Evolutionary conservation across 2,797 vertebrate species (phyloP), one percentile per base, ranked within the genome.

Genomic region (Muscicapa striata): DNA sequence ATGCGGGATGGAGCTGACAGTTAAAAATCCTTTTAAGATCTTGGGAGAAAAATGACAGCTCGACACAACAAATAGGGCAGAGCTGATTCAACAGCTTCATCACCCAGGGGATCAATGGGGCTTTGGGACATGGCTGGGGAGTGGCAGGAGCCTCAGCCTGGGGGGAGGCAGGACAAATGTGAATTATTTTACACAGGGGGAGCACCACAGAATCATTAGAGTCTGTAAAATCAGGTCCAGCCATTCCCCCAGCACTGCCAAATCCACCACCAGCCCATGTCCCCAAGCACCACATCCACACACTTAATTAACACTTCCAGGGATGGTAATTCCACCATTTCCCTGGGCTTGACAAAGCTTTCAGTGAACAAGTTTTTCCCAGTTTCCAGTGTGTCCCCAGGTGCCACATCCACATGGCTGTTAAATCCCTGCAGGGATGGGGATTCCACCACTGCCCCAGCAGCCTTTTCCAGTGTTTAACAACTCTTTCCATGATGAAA

Each of bases 21-120:
- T 58, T 93, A 73, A 96, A 97, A 95, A 94, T 64, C 96, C 91
- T 96, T 96, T 97, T 78, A 91, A 95, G 90, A 90, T 89, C 87
- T 26, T 10, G 36, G 89, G 87, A 93, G 94, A 96, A 95, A 95
- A 97, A 95, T 77, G 94, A 95, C 96, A 93, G 81, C 74, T 92
- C 67, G 58, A 57, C 79, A 85, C 91, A 86, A 84, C 89, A 90
- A 96, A 96, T 49, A 77, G 5, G 5, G 90, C 89, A 96, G 97
- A 0, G 59, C 92, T 49, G 87, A 72, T 82, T 88, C 92, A 67
- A 91, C 96, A 89, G 90, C 94, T 97, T 93, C 85, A 97, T 97
- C 95, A 96, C 84, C 17, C 10, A 14, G 80, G 89, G 96, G 92
- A 95, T 97, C 97, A 85, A 91, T 73, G 84, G 62, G 67, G 45